A percentile compares a stretch with the other conserved stretches of the same genome.
These are phyloP conservation scores for Drosophila mojavensis DNA, from an alignment of 1,140 invertebrate genomes.

Conservation along the genomic window DNA sequence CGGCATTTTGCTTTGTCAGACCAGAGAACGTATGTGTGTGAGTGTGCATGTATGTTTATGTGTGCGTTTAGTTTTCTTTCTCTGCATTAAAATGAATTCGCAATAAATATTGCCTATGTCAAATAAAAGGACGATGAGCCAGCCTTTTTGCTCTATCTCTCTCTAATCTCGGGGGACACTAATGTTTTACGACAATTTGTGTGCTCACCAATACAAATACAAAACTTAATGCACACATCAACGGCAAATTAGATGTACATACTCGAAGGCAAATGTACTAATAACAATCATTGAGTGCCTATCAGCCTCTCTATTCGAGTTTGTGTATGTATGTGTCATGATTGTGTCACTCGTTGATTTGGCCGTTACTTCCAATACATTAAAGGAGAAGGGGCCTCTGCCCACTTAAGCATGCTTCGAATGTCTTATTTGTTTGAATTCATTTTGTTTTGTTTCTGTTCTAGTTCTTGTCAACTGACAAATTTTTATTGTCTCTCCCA, in stretches of 20 bases:
- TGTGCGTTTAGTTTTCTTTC: constrained; percentile 54
- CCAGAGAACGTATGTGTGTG: constrained; percentile 38
- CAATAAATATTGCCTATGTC: constrained; percentile 81
- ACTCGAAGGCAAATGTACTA: constrained; percentile 77
- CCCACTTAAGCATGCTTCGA: constrained; percentile 55
- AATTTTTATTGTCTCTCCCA: constrained; percentile 70
- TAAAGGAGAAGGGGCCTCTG: constrained; percentile 44
- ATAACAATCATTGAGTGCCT: constrained; percentile 76
- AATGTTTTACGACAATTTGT: constrained; percentile 81
- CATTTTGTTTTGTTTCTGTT: constrained; percentile 79
- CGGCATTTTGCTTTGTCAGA: constrained; percentile 73
- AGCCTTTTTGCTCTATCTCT: constrained; percentile 57
- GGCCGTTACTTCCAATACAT: constrained; percentile 77
- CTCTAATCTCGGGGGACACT: constrained; percentile 79
- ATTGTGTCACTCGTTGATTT: constrained; percentile 62
- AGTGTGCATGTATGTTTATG: constrained; percentile 36
- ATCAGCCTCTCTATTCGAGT: not conserved
- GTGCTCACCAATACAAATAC: constrained; percentile 51
- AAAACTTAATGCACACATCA: constrained; percentile 80
- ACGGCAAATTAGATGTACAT: constrained; percentile 77
- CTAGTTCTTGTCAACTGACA: constrained; percentile 65
- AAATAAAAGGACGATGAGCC: constrained; percentile 82
- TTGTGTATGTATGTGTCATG: constrained; percentile 16
- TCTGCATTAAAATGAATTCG: constrained; percentile 77
- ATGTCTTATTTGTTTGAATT: constrained; percentile 79